Evolutionary conservation across 1,140 invertebrate species (phyloP).

Genomic region (Palaemon carinicauda): DNA sequence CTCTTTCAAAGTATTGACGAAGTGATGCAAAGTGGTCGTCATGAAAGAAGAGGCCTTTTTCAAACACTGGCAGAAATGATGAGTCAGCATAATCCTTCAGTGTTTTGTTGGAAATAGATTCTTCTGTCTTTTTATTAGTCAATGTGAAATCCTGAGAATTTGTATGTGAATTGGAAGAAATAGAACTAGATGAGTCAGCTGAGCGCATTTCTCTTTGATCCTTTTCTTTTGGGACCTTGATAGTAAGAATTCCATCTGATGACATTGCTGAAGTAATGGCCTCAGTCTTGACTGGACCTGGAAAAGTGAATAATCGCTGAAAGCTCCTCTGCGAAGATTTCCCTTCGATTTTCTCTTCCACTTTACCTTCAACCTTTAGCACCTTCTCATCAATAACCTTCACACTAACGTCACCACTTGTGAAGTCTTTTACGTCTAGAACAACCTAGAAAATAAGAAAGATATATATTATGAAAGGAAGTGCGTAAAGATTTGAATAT

Average conservation of each 20-base stretch:
- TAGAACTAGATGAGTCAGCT: too few species aligned
- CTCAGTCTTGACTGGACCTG: not conserved
- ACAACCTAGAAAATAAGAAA: not conserved
- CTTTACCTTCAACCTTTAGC: slow-evolving; percentile 13
- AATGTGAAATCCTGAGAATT: not conserved
- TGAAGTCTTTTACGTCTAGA: slow-evolving; percentile 40
- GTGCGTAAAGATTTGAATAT: too few species aligned
- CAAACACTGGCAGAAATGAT: not conserved
- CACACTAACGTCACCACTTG: slow-evolving; percentile 14
- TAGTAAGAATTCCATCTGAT: slow-evolving; percentile 31
- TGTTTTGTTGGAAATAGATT: too few species aligned
- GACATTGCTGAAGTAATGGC: slow-evolving; percentile 17
- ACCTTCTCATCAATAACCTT: slow-evolving; percentile 23
- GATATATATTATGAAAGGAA: not conserved
- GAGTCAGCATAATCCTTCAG: too few species aligned
- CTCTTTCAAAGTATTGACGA: slow-evolving; percentile 23
- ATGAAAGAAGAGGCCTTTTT: slow-evolving; percentile 26
- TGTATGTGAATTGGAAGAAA: too few species aligned
- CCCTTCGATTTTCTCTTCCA: not conserved
- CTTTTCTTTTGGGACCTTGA: slow-evolving; percentile 29
- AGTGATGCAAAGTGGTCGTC: slow-evolving; percentile 18
- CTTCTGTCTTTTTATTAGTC: not conserved
- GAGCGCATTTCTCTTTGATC: too few species aligned
- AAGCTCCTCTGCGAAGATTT: slow-evolving; percentile 6
- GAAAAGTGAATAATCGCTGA: slow-evolving; percentile 19